Evolutionary conservation across 2,113 vertebrate genomes (phyloP).

Genomic region (Myrmecobius fasciatus): DNA sequence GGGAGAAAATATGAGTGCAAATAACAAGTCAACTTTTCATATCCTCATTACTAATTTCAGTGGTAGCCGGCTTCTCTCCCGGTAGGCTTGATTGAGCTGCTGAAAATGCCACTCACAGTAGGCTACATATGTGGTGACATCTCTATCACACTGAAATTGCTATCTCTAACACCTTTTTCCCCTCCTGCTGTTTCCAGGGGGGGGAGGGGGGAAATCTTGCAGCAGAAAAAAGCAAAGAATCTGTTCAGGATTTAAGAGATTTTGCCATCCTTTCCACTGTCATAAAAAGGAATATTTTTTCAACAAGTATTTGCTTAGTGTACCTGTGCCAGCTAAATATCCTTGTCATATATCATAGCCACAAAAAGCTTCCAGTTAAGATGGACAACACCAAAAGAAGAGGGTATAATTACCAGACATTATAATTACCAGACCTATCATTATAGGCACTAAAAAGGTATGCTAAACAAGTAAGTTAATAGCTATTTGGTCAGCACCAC

Average conservation of each 20-base stretch:
- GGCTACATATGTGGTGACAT: slow-evolving; percentile 49
- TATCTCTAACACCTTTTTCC: slow-evolving; percentile 67
- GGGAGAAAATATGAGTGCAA: slow-evolving; percentile 19
- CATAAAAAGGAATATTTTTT: slow-evolving; percentile 55
- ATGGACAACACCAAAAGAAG: not conserved
- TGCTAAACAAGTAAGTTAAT: not conserved
- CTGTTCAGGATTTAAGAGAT: slow-evolving; percentile 59
- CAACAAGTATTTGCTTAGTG: slow-evolving; percentile 29
- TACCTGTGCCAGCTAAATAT: not conserved
- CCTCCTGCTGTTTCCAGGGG: slow-evolving; percentile 46
- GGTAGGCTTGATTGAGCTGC: not conserved
- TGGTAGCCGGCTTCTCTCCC: not conserved
- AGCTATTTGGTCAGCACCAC: not conserved
- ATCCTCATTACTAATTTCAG: slow-evolving; percentile 54
- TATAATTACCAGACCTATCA: not conserved
- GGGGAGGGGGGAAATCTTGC: slow-evolving; percentile 28
- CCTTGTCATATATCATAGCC: not conserved
- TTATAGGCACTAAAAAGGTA: not conserved
- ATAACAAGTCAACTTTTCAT: not conserved
- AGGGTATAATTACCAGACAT: not conserved
- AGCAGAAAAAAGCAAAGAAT: slow-evolving; percentile 63
- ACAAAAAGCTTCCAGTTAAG: not conserved
- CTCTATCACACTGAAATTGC: slow-evolving; percentile 63
- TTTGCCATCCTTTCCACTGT: slow-evolving; percentile 46
- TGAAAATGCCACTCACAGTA: slow-evolving; percentile 48